Base-by-base conservation (phyloP, 1,140 invertebrate genomes). In the Drosophila parvula region DNA sequence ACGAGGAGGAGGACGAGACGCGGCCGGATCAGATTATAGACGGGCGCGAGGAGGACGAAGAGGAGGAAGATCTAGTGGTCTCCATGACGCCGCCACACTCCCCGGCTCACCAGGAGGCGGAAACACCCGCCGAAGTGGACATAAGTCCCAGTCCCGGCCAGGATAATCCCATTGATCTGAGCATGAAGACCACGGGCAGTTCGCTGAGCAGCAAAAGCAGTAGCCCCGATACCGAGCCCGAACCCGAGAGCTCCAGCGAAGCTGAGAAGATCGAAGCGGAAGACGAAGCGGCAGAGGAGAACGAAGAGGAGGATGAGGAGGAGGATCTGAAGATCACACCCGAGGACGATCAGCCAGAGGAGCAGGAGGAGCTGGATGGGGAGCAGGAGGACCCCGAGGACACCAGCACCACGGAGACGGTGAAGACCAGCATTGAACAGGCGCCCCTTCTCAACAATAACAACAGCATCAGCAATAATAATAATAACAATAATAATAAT, bases 91-190 rank as follows among this genome's bases (percentile, higher is more conserved):
- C 91, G 5, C 91, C 91, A 9, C 62, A 78, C 18, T 92, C 91
- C 10, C 91, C 91, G n/a, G 68, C 60, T 8, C 80, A 53, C 10
- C 76, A 61, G 18, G 44, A 43, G 50, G 28, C 44, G 51, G 40
- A 41, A 63, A 27, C 51, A 14, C 9, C 45, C 6, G 16, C 51
- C n/a, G 44, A 55, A n/a, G 22, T 43, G 16, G 22, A 57, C 12
- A 50, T 51, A 5, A 47, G 55, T 7, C 44, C 43, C 45, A 62
- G 36, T 43, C 47, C 9, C 32, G 51, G 64, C 94, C 95, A 95
- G 90, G 95, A 96, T 60, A 94, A 96, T 81, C 96, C 96, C n/a
- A 97, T 97, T 76, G 96, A 97, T 86, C 92, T 97, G 43, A 96
- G 95, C 5, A 95, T 96, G 92, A 96, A 95, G 79, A 84, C 83